These are phyloP conservation scores for Luperina nickerlii DNA, from an alignment of 2,888 invertebrate species.

Conservation along the genomic window DNA sequence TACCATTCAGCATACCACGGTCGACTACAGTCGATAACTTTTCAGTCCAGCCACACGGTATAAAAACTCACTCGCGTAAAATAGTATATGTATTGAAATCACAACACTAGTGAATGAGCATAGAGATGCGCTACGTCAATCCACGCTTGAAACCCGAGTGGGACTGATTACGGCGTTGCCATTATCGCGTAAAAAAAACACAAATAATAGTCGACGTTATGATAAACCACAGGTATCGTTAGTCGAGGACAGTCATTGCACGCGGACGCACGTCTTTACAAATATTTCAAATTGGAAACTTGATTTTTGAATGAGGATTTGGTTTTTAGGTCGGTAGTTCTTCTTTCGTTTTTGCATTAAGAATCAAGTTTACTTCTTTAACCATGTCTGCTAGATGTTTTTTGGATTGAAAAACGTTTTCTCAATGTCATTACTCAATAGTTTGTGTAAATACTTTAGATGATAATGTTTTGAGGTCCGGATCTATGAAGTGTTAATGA, in stretches of 20 bases:
- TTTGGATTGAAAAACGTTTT: not conserved
- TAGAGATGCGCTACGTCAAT: slow-evolving; percentile 72
- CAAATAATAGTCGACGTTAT: slow-evolving; percentile 75
- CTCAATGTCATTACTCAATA: not conserved
- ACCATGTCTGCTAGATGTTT: not conserved
- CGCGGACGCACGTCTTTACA: slow-evolving; percentile 58
- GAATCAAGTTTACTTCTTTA: not conserved
- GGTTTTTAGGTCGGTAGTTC: slow-evolving; percentile 19
- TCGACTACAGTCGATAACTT: slow-evolving; percentile 36
- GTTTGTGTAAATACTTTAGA: slow-evolving; percentile 35
- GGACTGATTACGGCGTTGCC: slow-evolving; percentile 78
- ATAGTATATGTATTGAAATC: slow-evolving; percentile 52
- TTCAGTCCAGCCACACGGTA: slow-evolving; percentile 44
- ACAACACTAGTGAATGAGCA: slow-evolving; percentile 62
- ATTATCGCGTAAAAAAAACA: slow-evolving; percentile 83
- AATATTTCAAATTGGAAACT: slow-evolving; percentile 8
- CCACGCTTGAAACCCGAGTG: slow-evolving; percentile 74
- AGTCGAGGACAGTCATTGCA: slow-evolving; percentile 56
- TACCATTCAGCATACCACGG: slow-evolving; percentile 55
- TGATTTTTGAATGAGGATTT: slow-evolving; percentile 43
- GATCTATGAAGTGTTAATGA: slow-evolving; percentile 60
- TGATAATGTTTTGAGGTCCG: slow-evolving; percentile 41
- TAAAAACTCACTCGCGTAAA: slow-evolving; percentile 55
- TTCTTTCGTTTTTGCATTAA: slow-evolving; percentile 6
- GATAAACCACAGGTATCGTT: slow-evolving; percentile 67